Percentiles rank a stretch among this genome's conserved stretches.
phyloP scores from a whole-genome alignment of 2,888 invertebrate species.

The Scaptodrosophila latifasciaeformis region DNA sequence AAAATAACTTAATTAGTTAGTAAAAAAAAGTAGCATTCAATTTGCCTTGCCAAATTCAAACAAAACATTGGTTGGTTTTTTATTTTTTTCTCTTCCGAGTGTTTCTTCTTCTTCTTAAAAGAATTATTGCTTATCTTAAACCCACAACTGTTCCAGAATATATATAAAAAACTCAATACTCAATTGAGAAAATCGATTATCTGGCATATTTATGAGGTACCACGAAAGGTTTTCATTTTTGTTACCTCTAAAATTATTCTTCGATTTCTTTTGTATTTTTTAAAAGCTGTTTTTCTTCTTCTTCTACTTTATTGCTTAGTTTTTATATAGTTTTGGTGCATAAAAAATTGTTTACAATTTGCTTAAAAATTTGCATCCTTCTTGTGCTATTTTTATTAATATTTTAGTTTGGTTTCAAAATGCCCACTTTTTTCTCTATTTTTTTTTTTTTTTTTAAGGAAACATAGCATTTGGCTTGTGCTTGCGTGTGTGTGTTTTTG shows the following conservation, averaged over 20 bases:
- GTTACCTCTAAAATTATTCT: slow-evolving; percentile 9
- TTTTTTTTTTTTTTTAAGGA: slow-evolving; percentile 7
- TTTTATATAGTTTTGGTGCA: not conserved
- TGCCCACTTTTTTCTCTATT: not conserved
- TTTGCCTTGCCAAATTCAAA: too few species aligned
- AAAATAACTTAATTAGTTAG: slow-evolving; percentile 57
- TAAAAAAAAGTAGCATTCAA: slow-evolving; percentile 5
- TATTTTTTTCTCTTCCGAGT: slow-evolving; percentile 11
- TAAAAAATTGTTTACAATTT: not conserved
- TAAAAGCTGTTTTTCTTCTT: not conserved
- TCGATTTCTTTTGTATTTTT: not conserved
- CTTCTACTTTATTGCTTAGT: not conserved
- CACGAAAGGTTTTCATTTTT: slow-evolving; percentile 12
- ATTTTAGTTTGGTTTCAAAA: slow-evolving; percentile 1
- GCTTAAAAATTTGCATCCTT: slow-evolving; percentile 1
- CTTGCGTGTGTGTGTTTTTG: not conserved
- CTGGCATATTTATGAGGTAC: too few species aligned
- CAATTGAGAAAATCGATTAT: too few species aligned
- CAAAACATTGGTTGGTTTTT: slow-evolving; percentile 20
- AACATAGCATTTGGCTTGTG: not conserved
- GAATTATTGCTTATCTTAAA: not conserved
- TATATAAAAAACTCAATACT: too few species aligned
- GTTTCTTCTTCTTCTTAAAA: not conserved
- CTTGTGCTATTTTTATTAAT: slow-evolving; percentile 5
- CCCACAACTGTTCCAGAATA: too few species aligned